Base-by-base conservation (phyloP, 2,888 invertebrate genomes). In the Tenthredo scrophulariae region DNA sequence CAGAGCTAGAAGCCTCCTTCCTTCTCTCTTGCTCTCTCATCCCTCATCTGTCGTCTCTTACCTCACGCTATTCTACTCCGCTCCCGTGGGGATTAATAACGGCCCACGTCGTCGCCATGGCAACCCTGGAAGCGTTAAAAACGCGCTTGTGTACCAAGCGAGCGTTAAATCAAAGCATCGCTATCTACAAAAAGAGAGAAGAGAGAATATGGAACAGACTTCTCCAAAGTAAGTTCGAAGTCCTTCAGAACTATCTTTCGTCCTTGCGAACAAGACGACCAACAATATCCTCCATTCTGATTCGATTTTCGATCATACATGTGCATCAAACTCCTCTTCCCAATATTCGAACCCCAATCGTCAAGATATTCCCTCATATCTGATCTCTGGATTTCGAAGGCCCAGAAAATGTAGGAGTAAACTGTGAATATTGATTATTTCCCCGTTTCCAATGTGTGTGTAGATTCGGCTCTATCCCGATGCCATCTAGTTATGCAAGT, bases 341-440 rank as follows among this genome's bases (percentile, higher is more conserved):
- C 72, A 70, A 33, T 9, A 70, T 70, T 18, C 13, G 37, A 37
- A 33, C 43, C 10, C 9, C n/a, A 43, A 74, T n/a, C 2, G 33
- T 74, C 72, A 22, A 43, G 40, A 72, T 37, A 72, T 37, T 33
- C 33, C 40, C 40, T 9, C 70, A 72, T 67, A 13, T 37, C 37
- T 40, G 70, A 40, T 40, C 22, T 29, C 26, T 3, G 22, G 26
- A 62, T 62, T 62, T 29, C 6, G 26, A 26, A 62, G 62, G 13
- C 0, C 62, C 13, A 29, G 62, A 62, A 29, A 62, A 54, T 54
- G n/a, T 29, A 15, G 26, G 13, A 29, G 26, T 26, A 62, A 62
- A 62, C 26, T 70, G 93, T 92, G 93, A 93, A 93, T 93, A 93
- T 93, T 92, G 93, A 92, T 93, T 92, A 92, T 89, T 88, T 87